A percentile compares a stretch with the other conserved stretches of the same genome.
Conservation (phyloP, 2,113 vertebrate species). For the Pogonocichla stellata region DNA sequence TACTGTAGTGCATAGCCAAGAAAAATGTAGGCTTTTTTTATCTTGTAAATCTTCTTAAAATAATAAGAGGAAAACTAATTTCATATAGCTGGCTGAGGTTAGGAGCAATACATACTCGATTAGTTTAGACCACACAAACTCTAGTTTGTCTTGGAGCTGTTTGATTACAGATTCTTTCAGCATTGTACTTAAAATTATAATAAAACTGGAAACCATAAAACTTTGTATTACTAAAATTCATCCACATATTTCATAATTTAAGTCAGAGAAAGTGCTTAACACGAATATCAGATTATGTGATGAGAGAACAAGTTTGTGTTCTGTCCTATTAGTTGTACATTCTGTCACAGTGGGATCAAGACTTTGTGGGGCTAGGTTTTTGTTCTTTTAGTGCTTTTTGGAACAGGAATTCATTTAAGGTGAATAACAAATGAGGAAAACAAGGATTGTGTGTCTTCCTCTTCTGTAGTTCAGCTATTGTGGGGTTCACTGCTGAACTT, state of each 20-base stretch:
- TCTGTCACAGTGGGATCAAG: not conserved
- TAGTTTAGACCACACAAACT: constrained; percentile 43
- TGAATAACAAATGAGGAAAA: not conserved
- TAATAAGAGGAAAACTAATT: not conserved
- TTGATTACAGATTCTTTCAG: not conserved
- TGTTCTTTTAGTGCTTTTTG: not conserved
- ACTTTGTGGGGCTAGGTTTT: accelerated
- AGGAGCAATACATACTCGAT: not conserved
- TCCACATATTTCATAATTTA: not conserved
- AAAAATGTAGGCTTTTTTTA: not conserved
- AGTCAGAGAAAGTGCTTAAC: not conserved
- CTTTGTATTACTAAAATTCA: not conserved
- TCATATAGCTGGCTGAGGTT: not conserved
- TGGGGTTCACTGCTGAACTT: not conserved
- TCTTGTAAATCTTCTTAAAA: constrained; percentile 1
- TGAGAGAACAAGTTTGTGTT: not conserved
- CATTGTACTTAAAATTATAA: not conserved
- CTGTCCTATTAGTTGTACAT: not conserved
- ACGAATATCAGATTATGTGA: not conserved
- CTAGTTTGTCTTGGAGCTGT: not conserved
- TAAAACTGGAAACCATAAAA: not conserved
- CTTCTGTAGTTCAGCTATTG: not conserved
- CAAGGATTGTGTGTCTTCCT: not conserved
- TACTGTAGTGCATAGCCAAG: not conserved
- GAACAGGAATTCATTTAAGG: not conserved